Evolutionary conservation across 1,140 invertebrate genomes (phyloP).

Genomic region (Oncopodura yosiiana): DNA sequence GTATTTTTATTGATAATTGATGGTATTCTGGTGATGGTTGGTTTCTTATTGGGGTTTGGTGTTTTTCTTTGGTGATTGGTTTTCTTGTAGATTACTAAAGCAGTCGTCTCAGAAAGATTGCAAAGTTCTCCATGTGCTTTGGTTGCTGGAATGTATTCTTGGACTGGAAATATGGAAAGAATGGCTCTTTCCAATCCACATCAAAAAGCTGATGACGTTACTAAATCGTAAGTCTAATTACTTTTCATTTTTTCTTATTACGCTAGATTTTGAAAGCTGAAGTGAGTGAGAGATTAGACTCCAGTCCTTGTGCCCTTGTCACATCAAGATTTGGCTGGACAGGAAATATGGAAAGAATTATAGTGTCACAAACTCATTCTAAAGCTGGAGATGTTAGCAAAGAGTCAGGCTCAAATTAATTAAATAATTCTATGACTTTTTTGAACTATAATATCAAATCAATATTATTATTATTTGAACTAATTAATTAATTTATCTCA

Average conservation of each 20-base stretch:
- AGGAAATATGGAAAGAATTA: slow-evolving; percentile 62
- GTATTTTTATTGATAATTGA: neutral
- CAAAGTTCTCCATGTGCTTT: slow-evolving; percentile 89
- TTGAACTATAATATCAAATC: neutral
- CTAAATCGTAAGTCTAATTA: slow-evolving; percentile 51
- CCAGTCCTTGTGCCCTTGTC: slow-evolving; percentile 56
- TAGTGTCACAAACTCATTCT: slow-evolving; percentile 56
- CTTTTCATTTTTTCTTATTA: slow-evolving; percentile 7
- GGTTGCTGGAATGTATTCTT: slow-evolving; percentile 92
- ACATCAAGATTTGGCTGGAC: slow-evolving; percentile 58
- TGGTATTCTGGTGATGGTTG: slow-evolving; percentile 3
- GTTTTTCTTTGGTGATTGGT: neutral
- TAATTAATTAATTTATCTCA: neutral
- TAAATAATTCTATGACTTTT: neutral
- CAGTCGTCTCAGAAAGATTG: slow-evolving; percentile 78
- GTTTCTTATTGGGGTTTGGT: neutral
- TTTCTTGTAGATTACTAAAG: slow-evolving; percentile 56
- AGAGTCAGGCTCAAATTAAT: slow-evolving; percentile 40
- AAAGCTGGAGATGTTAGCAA: slow-evolving; percentile 53
- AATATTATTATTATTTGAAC: neutral
- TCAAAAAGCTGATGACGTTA: slow-evolving; percentile 87
- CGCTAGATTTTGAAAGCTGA: slow-evolving; percentile 51
- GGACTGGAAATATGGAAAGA: slow-evolving; percentile 99
- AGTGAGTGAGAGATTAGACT: slow-evolving; percentile 51
- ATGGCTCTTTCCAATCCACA: slow-evolving; percentile 93